Evolutionary conservation across 2,888 invertebrate genomes (phyloP), one percentile per base, ranked within the genome.

Genomic region (Phoenoteleia sp.): DNA sequence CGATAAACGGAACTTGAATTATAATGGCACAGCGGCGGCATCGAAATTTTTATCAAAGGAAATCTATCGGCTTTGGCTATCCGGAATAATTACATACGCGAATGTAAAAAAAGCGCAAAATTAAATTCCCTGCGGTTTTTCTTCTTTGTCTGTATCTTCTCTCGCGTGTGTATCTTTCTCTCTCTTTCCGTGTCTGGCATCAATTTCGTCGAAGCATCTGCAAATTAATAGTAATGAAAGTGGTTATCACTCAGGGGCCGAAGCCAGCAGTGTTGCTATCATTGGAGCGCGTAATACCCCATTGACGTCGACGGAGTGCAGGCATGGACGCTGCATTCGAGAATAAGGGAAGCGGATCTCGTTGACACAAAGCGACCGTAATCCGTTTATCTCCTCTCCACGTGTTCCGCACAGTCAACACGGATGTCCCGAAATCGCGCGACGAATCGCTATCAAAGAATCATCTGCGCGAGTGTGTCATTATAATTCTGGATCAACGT

Each of bases 351-450:
- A 92, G 92, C 92, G 92, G 92, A 93, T 93, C 92, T 91, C 92
- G 92, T 91, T 93, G 93, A 93, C 93, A 94, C 93, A 93, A 93
- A 94, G 93, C 93, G 92, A 85, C 93, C 93, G 92, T 94, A 93
- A 94, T 93, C 93, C 93, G 93, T 94, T 94, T 94, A 93, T 94
- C 93, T 93, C 90, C 92, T 92, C 89, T 89, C 88, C 89, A 89
- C 89, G 90, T 89, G 90, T 90, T 89, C 88, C 89, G 52, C 67
- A 62, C 66, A 62, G 23, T 71, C 76, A 60, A 58, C 83, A 54
- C 54, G 54, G 52, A 64, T 69, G 67, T 71, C 64, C 76, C 39
- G n/a, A 76, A 49, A 72, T 72, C 71, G 64, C 75, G 72, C 64
- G 58, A 71, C 62, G 72, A 85, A 74, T 74, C 29, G 33, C 49